Conservation (phyloP, 2,888 invertebrate genomes). For the Limnephilus rhombicus region DNA sequence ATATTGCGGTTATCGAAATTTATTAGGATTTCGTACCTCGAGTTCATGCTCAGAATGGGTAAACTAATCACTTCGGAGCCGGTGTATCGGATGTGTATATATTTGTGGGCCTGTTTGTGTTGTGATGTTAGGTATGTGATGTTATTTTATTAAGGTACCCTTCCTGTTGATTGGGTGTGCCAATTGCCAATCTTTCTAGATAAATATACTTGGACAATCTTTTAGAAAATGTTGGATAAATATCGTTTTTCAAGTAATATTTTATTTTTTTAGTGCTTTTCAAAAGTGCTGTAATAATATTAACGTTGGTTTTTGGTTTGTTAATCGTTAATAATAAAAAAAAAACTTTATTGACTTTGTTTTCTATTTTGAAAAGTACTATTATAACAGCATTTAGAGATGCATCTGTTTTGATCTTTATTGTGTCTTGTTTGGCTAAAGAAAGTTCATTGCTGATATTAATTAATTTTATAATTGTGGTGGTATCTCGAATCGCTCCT, state of each 20-base stretch:
- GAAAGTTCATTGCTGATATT: neutral
- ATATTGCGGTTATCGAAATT: constrained; percentile 40
- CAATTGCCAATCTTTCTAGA: neutral
- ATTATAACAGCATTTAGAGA: neutral
- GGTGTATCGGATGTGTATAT: constrained; percentile 10
- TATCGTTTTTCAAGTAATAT: neutral
- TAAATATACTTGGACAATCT: neutral
- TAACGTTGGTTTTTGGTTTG: neutral
- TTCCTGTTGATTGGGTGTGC: neutral
- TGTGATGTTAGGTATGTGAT: neutral
- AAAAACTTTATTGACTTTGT: too few relatives aligned
- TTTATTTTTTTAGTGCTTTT: neutral
- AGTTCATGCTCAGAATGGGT: constrained; percentile 27
- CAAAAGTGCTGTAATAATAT: neutral
- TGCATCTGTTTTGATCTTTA: neutral
- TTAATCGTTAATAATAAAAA: too few relatives aligned
- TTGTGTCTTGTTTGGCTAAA: neutral
- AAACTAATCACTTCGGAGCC: constrained; percentile 35
- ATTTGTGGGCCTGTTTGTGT: neutral
- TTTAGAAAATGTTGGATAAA: neutral
- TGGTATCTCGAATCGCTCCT: neutral
- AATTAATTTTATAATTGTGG: neutral
- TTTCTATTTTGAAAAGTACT: too few relatives aligned
- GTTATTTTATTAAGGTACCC: neutral
- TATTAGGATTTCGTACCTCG: constrained; percentile 39